Percentiles rank a stretch among this genome's conserved stretches.
Evolutionary conservation across 2,797 vertebrate genomes (phyloP).

Genomic region (Leptodactylus fallax): DNA sequence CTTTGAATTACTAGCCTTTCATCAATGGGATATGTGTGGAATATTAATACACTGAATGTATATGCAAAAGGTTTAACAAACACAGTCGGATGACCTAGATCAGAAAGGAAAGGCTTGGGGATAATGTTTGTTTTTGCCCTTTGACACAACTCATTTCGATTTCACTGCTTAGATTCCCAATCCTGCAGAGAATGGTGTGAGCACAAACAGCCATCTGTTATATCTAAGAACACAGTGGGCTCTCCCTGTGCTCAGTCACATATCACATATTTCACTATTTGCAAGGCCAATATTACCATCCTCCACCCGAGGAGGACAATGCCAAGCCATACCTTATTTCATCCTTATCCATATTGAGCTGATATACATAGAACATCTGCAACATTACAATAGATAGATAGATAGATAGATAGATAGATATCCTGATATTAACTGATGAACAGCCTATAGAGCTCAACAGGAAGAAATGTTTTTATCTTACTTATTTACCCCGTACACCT

Average conservation of each 20-base stretch:
- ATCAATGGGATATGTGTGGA: constrained; percentile 2
- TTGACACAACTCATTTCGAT: constrained; percentile 33
- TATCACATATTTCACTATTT: constrained; percentile 1
- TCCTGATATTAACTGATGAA: no score
- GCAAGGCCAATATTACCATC: constrained; percentile 7
- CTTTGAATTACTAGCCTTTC: constrained; percentile 12
- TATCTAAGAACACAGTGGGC: constrained; percentile 15
- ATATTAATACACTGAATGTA: constrained; percentile 25
- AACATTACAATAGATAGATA: neutral
- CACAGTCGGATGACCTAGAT: neutral
- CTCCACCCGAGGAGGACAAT: neutral
- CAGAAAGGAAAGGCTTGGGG: neutral
- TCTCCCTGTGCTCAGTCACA: neutral
- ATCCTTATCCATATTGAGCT: neutral
- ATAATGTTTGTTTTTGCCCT: constrained; percentile 18
- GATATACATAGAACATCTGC: neutral
- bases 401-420: neutral
- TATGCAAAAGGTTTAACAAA: constrained; percentile 10
- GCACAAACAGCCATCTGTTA: constrained; percentile 48
- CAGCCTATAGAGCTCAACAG: no score
- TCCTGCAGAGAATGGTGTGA: constrained; percentile 37
- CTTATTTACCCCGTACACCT: no score
- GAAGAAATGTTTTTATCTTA: no score
- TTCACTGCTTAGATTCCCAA: constrained; percentile 36
- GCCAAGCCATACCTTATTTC: neutral